These are phyloP conservation scores for Tyria jacobaeae DNA, from an alignment of 2,888 invertebrate genomes.

Conservation along the genomic window DNA sequence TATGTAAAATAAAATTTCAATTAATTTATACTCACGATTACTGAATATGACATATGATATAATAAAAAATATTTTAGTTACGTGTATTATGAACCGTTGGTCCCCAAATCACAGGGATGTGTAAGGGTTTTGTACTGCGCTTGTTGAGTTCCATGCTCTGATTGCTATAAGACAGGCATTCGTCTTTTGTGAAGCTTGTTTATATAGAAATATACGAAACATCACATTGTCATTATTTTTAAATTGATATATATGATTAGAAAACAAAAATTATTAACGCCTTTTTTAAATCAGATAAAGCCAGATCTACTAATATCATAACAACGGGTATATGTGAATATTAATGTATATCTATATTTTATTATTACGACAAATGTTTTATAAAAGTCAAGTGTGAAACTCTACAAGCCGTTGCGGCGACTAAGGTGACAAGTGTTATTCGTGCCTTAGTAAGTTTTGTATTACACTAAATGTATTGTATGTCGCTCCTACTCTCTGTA, in stretches of 20 bases:
- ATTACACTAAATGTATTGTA: conserved; percentile 56
- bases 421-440: conserved; percentile 63
- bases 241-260: no score
- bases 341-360: no score
- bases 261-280: not conserved
- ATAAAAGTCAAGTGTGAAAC: conserved; percentile 28
- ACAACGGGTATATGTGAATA: not conserved
- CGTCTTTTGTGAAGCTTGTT: not conserved
- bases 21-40: not conserved
- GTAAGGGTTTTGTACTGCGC: conserved; percentile 40
- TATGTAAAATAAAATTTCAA: not conserved
- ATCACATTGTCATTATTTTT: not conserved
- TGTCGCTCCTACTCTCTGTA: conserved; percentile 53
- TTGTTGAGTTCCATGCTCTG: conserved; percentile 41
- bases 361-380: not conserved
- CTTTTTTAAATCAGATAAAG: not conserved
- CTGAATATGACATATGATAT: not conserved
- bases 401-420: conserved; percentile 37
- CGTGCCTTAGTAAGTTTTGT: conserved; percentile 77
- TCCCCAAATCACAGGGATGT: conserved; percentile 39
- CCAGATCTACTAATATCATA: not conserved
- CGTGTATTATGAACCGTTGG: conserved; percentile 17
- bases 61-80: conserved; percentile 7
- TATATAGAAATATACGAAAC: not conserved
- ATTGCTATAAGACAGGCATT: not conserved